These are phyloP conservation scores for Oreochromis aureus DNA, from an alignment of 2,113 vertebrate species.

Conservation along the genomic window DNA sequence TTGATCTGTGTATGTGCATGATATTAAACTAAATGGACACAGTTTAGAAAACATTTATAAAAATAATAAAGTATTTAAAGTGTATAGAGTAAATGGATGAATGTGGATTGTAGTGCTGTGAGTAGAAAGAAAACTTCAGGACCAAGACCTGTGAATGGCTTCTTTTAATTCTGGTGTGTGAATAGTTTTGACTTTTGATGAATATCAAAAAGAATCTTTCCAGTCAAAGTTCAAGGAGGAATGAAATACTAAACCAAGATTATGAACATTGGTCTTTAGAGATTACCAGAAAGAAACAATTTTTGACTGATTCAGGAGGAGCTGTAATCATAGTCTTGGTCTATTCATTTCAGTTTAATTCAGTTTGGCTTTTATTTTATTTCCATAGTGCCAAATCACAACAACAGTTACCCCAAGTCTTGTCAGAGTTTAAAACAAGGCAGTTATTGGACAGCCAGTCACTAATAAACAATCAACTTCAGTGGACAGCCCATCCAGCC, in stretches of 20 bases:
- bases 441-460: too few species aligned
- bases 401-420: too few species aligned
- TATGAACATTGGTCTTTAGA: too few species aligned
- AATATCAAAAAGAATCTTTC: fast-evolving
- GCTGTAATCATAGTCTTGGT: too few species aligned
- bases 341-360: too few species aligned
- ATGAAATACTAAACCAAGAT: neutral
- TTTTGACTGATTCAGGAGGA: too few species aligned
- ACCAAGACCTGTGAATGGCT: neutral
- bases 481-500: too few species aligned
- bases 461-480: too few species aligned
- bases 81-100: neutral
- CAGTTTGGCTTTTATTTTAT: too few species aligned
- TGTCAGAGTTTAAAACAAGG: too few species aligned
- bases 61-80: neutral
- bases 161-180: neutral
- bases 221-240: neutral
- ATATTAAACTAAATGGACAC: neutral
- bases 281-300: too few species aligned
- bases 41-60: neutral
- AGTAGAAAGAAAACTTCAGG: neutral
- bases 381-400: too few species aligned
- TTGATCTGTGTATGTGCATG: neutral
- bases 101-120: fast-evolving
- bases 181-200: neutral